Evolutionary conservation across 2,797 vertebrate genomes (phyloP), one percentile per base, ranked within the genome.

Genomic region (Dryobates pubescens): DNA sequence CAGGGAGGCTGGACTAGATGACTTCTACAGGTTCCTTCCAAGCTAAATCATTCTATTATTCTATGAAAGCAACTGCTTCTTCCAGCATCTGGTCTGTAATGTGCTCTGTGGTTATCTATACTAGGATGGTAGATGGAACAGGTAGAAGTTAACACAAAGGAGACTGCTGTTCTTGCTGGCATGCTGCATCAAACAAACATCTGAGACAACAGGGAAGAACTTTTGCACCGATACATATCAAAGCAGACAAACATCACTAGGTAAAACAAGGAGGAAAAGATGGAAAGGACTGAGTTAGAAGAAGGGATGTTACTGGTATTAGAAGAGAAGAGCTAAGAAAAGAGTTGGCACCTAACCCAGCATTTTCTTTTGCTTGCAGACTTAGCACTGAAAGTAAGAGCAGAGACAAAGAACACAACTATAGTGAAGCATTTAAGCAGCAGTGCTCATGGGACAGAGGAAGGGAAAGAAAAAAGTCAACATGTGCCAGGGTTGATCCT

Each of bases 361-460:
- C 10, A 15, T 67, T 79, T 91, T 45, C 68, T 73, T 70, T 86
- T 79, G 27, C 86, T 79, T 92, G 61, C 64, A 94, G 71, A 86
- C 45, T 41, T 63, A 70, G 68, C 59, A 47, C 57, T 75, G 34
- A 34, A 88, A 80, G 75, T 51, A 38, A 73, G 54, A 88, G 70
- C 12, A 34, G 0, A 78, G 47, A 74, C 56, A 89, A 80, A 83
- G 30, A 36, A 71, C 58, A 4, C 24, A 77, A 88, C 17, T 29
- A 67, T 65, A 79, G 57, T 43, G 82, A 91, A 92, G 86, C 17
- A 29, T 76, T 86, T 93, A 65, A 79, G 75, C 47, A 81, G 70
- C 57, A 84, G 30, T 14, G 38, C 38, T 86, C 12, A 6, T 3
- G 5, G 43, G n/a, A 38, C 51, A 81, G 36, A 83, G 13, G 9